Evolutionary conservation across 1,140 invertebrate species (phyloP), one percentile per base, ranked within the genome.

Genomic region (Formica selysi): DNA sequence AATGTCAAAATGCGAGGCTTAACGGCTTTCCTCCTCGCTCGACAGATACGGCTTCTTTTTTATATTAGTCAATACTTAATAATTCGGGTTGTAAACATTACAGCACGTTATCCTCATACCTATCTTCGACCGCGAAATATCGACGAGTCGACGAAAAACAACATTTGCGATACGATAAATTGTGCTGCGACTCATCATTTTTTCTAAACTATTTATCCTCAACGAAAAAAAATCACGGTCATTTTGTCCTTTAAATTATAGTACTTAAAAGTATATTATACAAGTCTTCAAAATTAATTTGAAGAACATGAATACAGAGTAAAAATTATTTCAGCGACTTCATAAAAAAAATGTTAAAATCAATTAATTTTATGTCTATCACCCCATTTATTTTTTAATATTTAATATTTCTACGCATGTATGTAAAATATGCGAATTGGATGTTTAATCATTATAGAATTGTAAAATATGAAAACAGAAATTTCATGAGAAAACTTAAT

Each of bases 1-100:
- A 79, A 89, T 90, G 88, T 90, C 87, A 87, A 90, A 90, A 78
- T 84, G 76, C 76, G 22, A 78, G 78, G 86, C 88, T 89, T 89
- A 89, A 88, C 87, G 84, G 85, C 87, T 57, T 71, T 67, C 65
- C 84, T 54, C 48, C 59, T 57, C 22, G 76, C 87, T 57, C 59
- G 79, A 29, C 70, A 26, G 36, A 76, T 84, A 76, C 62, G 70
- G 59, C 78, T 86, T 83, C 65, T 19, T 51, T 64, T 73, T 68
- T 73, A 54, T 61, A n/a, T 70, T 61, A 22, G 36, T 83, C 59
- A 16, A 51, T 71, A 62, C 76, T 86, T 89, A 76, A 76, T 86
- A 16, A 70, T 80, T 29, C 48, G 87, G 22, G 2, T 3, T 26
- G 38, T 44, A 61, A 32, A 88, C 71, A 64, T 89, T 88, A 88